Conservation (phyloP, 2,888 invertebrate species). For the Limnephilus rhombicus region DNA sequence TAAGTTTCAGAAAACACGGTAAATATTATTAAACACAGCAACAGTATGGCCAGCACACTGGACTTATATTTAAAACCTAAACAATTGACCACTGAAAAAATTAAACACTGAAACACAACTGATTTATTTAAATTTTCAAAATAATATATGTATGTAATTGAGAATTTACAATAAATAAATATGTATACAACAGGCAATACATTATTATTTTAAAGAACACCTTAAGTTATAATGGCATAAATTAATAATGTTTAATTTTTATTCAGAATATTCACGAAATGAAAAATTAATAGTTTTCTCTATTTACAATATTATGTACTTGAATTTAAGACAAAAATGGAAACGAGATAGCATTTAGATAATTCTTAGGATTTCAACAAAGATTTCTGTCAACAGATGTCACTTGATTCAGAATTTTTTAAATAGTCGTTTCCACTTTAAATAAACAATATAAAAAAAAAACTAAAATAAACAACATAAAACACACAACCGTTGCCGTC, state of each 20-base stretch:
- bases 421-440: background rate
- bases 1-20: slow-evolving; percentile 24
- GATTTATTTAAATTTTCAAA: background rate
- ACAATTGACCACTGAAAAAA: background rate
- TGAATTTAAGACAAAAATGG: background rate
- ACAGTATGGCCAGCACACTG: slow-evolving; percentile 36
- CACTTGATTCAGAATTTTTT: background rate
- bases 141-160: background rate
- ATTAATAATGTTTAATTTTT: background rate
- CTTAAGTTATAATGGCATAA: slow-evolving; percentile 35
- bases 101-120: background rate
- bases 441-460: slow-evolving; percentile 13
- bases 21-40: slow-evolving; percentile 16
- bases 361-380: slow-evolving; percentile 1
- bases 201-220: background rate
- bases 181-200: slow-evolving; percentile 21
- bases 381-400: slow-evolving; percentile 1
- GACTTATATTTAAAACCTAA: slow-evolving; percentile 26
- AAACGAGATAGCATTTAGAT: background rate
- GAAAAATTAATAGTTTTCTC: background rate
- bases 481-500: slow-evolving; percentile 29
- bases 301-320: background rate
- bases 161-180: slow-evolving; percentile 32
- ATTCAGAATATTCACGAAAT: background rate
- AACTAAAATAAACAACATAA: slow-evolving; percentile 17